Base-by-base conservation (phyloP, 2,113 vertebrate species). In the Gnathonemus longibarbis region DNA sequence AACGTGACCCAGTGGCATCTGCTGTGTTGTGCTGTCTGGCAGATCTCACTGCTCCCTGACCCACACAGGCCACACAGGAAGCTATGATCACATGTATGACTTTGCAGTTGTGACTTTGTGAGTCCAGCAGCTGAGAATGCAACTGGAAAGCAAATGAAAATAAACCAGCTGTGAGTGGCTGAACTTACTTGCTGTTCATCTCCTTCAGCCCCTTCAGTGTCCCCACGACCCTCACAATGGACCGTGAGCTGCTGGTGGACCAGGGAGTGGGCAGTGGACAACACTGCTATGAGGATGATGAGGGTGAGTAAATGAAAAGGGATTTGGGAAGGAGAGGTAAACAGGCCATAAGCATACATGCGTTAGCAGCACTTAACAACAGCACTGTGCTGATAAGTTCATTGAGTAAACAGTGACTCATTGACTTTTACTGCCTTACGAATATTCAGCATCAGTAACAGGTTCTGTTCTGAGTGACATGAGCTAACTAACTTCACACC, bases 231-330 rank as follows among this genome's bases (percentile, higher is more conserved):
- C 42, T 53, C 91, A 97, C 95, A 95, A 97, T 98, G 97, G 97
- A 97, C 88, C 96, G 96, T 62, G 97, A 95, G 1, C 91, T 88
- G 50, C 70, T 94, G 91, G 93, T 94, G 48, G 96, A 97, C 91
- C 91, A 95, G 93, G 95, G 95, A 88, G 88, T 91, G 92, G 94
- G 92, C 2, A 90, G 91, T 27, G 94, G 96, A 24, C 94, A 95
- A 15, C 95, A 95, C 92, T 95, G 94, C 91, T 97, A 97, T 7
- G 96, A 97, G 1, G 97, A 97, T 10, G 97, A 98, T 88, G 97
- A 97, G 89, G 97, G 97, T 97, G 91, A 94, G 96, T 91, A 27
- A 6, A 39, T 31, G 24, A 87, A 53, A 6, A 53, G 13, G 85
- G 27, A 53, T 87, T 87, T 19, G 27, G 86, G 31, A 87, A 39